These are phyloP conservation scores for Theropithecus gelada DNA, from an alignment of 2,113 vertebrate species.

Conservation along the genomic window DNA sequence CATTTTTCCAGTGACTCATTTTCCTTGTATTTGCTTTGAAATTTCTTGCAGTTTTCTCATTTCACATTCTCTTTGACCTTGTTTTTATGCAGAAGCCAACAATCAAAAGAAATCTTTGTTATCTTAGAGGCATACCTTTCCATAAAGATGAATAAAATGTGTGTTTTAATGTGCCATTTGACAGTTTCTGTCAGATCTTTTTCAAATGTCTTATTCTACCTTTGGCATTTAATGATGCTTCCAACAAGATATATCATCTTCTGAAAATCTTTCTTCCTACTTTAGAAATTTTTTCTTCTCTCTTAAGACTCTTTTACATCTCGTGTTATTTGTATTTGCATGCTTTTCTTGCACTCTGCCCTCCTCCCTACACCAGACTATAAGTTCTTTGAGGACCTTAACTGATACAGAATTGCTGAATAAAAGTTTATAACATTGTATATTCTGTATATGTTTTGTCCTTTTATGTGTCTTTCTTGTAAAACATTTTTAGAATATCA, in stretches of 20 bases:
- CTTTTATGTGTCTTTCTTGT: background rate
- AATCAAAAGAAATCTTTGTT: background rate
- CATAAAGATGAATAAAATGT: background rate
- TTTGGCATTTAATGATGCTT: background rate
- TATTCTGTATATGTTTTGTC: background rate
- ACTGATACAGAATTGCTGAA: background rate
- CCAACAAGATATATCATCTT: background rate
- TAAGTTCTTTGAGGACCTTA: background rate
- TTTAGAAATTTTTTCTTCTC: background rate
- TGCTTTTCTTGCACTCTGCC: background rate
- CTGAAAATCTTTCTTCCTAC: background rate
- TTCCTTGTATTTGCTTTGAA: background rate
- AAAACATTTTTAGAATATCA: background rate
- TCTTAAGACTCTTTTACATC: background rate
- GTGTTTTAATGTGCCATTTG: background rate
- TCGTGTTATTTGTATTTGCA: background rate
- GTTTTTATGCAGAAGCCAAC: background rate
- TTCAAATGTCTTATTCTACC: background rate
- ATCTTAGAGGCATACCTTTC: background rate
- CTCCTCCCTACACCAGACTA: background rate
- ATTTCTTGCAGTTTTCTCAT: background rate
- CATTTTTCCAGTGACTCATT: background rate
- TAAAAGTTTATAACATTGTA: background rate
- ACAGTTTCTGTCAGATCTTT: background rate
- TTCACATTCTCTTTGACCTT: background rate